Conservation (phyloP, 2,797 vertebrate species). For the Hapalemur alaotrensis region DNA sequence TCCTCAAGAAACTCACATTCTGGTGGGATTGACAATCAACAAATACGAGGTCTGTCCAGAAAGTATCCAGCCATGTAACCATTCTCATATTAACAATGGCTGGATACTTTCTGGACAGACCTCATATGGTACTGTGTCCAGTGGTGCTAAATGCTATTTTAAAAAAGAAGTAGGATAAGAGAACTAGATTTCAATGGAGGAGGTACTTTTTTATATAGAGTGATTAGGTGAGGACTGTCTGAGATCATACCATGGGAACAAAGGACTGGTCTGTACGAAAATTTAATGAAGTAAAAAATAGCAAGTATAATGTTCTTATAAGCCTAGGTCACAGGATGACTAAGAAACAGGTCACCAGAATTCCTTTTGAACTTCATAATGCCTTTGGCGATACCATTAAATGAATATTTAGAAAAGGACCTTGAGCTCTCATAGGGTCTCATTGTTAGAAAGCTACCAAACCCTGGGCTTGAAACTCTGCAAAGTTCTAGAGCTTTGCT, state of each 20-base stretch:
- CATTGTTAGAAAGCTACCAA: neutral
- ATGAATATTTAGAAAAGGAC: slow-evolving; percentile 30
- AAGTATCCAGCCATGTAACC: too few relatives aligned
- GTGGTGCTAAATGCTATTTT: neutral
- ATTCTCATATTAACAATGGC: too few relatives aligned
- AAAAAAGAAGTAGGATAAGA: neutral
- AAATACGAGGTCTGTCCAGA: neutral
- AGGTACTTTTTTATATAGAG: neutral
- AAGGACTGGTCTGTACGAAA: slow-evolving; percentile 23
- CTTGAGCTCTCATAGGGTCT: neutral
- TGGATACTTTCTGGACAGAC: too few relatives aligned
- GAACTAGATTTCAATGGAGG: neutral
- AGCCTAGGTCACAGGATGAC: neutral
- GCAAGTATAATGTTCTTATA: slow-evolving; percentile 50
- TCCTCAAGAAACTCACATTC: slow-evolving; percentile 5
- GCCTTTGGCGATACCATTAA: neutral
- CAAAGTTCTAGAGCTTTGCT: neutral
- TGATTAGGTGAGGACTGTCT: neutral
- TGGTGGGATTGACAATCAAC: neutral
- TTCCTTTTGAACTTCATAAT: neutral
- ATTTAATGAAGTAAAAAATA: slow-evolving; percentile 61
- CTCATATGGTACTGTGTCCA: neutral
- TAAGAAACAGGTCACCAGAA: neutral
- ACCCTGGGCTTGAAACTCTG: neutral
- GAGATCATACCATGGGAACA: neutral